These are phyloP conservation scores for Conger conger DNA, from an alignment of 2,113 vertebrate genomes.

Conservation along the genomic window DNA sequence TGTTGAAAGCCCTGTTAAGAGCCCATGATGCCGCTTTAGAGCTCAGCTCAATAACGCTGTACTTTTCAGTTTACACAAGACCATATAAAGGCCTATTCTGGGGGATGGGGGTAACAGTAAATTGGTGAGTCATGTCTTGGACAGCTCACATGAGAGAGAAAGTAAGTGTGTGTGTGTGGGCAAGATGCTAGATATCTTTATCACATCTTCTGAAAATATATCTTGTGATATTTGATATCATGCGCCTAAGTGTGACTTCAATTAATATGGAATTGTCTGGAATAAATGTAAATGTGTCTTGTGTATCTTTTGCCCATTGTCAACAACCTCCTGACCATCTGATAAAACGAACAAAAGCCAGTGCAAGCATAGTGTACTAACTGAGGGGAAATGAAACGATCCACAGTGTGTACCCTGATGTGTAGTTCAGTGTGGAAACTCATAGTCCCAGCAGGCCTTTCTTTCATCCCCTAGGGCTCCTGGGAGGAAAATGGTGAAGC, in stretches of 20 bases:
- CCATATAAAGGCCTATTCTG: neutral
- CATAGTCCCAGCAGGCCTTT: neutral
- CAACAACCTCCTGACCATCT: neutral
- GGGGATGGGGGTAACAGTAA: neutral
- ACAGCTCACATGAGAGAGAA: neutral
- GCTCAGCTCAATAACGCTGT: neutral
- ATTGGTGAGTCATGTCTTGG: slow-evolving; percentile 24
- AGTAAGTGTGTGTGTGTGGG: neutral
- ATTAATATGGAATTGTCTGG: neutral
- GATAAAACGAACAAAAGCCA: neutral
- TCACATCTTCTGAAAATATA: neutral
- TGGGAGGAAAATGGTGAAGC: neutral
- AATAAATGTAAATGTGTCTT: neutral
- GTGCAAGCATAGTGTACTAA: neutral
- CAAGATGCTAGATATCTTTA: neutral
- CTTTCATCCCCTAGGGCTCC: neutral
- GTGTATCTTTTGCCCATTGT: neutral
- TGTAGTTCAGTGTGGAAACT: neutral
- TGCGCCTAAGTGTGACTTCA: neutral
- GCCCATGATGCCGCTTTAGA: neutral
- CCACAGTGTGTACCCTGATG: neutral
- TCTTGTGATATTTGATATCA: neutral
- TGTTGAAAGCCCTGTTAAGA: neutral
- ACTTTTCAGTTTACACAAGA: neutral
- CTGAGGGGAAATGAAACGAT: neutral